Base-by-base conservation (phyloP, 1,140 invertebrate genomes). In the Penaeus vannamei region DNA sequence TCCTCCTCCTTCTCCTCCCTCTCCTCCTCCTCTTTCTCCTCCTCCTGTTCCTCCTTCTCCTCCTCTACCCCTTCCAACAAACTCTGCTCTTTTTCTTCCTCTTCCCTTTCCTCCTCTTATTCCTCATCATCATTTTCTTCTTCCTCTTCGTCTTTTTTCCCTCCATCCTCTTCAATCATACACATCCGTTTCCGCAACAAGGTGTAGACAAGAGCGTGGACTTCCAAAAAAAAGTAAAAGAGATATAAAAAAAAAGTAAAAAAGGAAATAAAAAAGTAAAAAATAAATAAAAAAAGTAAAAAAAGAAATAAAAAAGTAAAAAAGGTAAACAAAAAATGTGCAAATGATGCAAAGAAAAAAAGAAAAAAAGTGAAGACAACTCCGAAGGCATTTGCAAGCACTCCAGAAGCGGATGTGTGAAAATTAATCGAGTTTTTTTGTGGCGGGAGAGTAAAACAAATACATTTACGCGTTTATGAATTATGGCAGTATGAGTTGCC, bases 391-490 rank as follows among this genome's bases (percentile, higher is more conserved):
- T 53, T 53, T 53, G 53, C 53, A 53, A 53, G 53, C 53, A 53
- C 53, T 53, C 14, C 7, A 53, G 14, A 10, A 53, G 53, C 53
- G 53, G 53, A 53, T 53, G 79, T 81, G 79, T 81, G 79, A 59
- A n/a, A 81, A 60, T 60, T 60, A 81, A 59, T 81, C 60, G 79
- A 60, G 79, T 53, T 60, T 60, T n/a, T 81, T 46, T 81, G 79
- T 26, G 29, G 46, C 79, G 12, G 12, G 17, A 59, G 79, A 81
- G 46, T 26, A 59, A 59, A 81, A 59, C 79, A 81, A 59, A 81
- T 59, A 81, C 46, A 81, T 60, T n/a, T 59, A 19, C 79, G 14
- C 46, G 36, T 23, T 59, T 22, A 59, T 26, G 53, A 23, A 29
- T 81, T 59, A 53, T 59, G 79, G 60, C 79, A 81, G 23, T 53